Percentiles rank a stretch among this genome's conserved stretches.
Conservation (phyloP, 2,113 vertebrate genomes). For the Aptenodytes patagonicus region DNA sequence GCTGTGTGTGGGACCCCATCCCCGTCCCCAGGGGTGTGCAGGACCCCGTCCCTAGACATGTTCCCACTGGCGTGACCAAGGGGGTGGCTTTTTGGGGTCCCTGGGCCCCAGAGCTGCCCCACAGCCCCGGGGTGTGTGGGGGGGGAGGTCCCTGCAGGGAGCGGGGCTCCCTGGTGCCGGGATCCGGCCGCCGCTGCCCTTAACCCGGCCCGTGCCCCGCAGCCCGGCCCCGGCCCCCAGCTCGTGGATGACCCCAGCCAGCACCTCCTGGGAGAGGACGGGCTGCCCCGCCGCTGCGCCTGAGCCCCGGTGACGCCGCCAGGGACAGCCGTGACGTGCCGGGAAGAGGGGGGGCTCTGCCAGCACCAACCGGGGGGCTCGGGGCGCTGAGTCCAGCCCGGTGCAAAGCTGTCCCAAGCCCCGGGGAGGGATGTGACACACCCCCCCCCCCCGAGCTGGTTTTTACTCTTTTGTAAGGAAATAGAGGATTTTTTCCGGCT, state of each 20-base stretch:
- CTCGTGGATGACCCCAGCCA: conserved; percentile 56
- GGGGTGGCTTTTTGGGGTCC: background rate
- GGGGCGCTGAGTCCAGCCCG: background rate
- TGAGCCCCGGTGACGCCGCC: background rate
- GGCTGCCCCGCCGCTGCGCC: conserved; percentile 54
- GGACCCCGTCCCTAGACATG: accelerated
- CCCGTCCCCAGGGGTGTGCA: too few species aligned
- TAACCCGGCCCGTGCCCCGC: background rate
- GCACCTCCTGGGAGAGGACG: conserved; percentile 76
- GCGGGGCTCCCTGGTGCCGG: accelerated
- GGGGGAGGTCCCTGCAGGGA: background rate
- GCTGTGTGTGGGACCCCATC: background rate
- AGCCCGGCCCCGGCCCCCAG: conserved; percentile 82
- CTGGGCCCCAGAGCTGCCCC: background rate
- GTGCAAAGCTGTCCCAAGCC: background rate
- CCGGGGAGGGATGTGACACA: background rate
- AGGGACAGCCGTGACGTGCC: accelerated
- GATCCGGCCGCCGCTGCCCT: accelerated
- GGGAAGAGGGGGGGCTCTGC: background rate
- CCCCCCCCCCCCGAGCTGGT: background rate
- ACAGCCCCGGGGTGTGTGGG: accelerated
- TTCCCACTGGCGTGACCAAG: accelerated
- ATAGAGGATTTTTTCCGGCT: background rate
- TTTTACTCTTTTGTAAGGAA: conserved; percentile 26
- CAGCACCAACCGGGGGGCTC: accelerated